Conservation (phyloP, 2,113 vertebrate species). For the Calypte anna region DNA sequence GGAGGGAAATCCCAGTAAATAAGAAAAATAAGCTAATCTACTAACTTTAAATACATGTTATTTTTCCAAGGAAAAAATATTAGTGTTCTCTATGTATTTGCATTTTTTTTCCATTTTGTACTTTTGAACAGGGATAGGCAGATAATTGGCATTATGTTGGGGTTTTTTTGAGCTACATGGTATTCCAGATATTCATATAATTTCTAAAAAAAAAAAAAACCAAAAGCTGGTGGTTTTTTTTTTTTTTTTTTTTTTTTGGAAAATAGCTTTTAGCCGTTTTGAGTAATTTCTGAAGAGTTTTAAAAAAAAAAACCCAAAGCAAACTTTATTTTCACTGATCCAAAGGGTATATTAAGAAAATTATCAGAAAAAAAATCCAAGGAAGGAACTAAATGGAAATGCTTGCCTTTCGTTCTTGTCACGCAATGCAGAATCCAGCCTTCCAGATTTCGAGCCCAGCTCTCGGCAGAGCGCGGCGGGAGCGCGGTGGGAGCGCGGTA, state of each 20-base stretch:
- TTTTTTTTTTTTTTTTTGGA: neutral
- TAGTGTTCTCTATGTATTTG: neutral
- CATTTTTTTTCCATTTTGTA: neutral
- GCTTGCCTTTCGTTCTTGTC: too few species aligned
- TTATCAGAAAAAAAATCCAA: accelerated
- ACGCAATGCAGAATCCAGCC: accelerated
- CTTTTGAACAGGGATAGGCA: neutral
- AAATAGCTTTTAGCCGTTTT: neutral
- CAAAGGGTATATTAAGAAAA: neutral
- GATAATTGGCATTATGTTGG: neutral
- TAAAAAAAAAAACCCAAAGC: neutral
- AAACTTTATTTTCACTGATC: neutral
- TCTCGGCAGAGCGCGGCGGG: neutral
- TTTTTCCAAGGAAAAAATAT: neutral
- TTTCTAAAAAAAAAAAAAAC: neutral
- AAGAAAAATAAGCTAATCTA: neutral
- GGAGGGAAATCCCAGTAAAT: slow-evolving; percentile 25
- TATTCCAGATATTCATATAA: accelerated
- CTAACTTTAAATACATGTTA: neutral
- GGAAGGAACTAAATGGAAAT: too few species aligned
- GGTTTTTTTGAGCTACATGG: neutral
- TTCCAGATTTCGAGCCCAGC: accelerated
- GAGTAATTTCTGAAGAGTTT: neutral
- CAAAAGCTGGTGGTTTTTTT: too few species aligned
- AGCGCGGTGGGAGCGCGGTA: neutral